These are phyloP conservation scores for Sacculina carcini DNA, from an alignment of 2,888 invertebrate species.

Conservation along the genomic window DNA sequence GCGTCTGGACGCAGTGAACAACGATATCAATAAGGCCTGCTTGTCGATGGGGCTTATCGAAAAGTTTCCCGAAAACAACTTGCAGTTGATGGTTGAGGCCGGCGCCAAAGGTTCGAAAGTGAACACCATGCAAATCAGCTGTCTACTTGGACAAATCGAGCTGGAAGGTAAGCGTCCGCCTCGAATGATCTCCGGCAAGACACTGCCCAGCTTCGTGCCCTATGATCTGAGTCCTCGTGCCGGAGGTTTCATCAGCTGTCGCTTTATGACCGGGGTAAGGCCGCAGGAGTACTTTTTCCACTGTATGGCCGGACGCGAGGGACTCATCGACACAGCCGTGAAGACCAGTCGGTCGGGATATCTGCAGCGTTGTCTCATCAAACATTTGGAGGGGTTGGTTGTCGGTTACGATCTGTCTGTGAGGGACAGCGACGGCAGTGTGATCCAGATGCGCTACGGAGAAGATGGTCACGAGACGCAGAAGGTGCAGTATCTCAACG, in stretches of 20 bases:
- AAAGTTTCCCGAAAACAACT: slow-evolving; percentile 74
- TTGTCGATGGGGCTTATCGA: slow-evolving; percentile 39
- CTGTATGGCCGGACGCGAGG: slow-evolving; percentile 95
- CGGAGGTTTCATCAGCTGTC: slow-evolving; percentile 83
- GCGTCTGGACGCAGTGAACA: slow-evolving; percentile 52
- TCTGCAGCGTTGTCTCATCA: slow-evolving; percentile 82
- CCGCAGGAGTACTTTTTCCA: slow-evolving; percentile 98
- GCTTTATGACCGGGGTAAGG: slow-evolving; percentile 94
- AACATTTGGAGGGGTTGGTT: slow-evolving; percentile 84
- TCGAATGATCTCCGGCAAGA: slow-evolving; percentile 67
- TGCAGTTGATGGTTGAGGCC: slow-evolving; percentile 95
- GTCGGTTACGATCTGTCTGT: slow-evolving; percentile 86
- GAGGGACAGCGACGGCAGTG: slow-evolving; percentile 69
- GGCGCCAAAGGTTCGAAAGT: slow-evolving; percentile 98
- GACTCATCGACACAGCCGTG: slow-evolving; percentile 96
- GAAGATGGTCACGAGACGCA: slow-evolving; percentile 78
- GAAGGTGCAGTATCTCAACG: slow-evolving; percentile 54
- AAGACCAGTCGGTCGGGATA: slow-evolving; percentile 98
- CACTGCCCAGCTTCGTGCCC: slow-evolving; percentile 63
- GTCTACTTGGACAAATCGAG: slow-evolving; percentile 89
- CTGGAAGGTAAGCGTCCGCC: slow-evolving; percentile 93
- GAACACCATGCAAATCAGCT: slow-evolving; percentile 95
- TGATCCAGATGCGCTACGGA: slow-evolving; percentile 71
- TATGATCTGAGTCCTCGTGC: slow-evolving; percentile 71
- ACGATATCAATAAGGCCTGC: slow-evolving; percentile 40